A percentile compares a stretch with the other conserved stretches of the same genome.
phyloP scores from a whole-genome alignment of 2,797 vertebrate species.

The Trachurus trachurus region DNA sequence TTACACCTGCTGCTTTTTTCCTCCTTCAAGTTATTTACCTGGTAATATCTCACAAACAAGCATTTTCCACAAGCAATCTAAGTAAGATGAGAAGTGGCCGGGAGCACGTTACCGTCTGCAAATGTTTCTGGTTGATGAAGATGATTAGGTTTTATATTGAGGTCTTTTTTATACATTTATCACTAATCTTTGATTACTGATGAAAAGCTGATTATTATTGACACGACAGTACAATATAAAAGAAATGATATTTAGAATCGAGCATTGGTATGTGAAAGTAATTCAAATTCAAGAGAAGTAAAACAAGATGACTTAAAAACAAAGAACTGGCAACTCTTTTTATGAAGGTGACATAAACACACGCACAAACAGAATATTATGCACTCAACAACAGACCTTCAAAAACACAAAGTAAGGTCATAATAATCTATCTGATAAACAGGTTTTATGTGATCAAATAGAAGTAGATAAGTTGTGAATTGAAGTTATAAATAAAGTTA shows the following conservation, averaged over 20 bases:
- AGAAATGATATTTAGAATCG: background rate
- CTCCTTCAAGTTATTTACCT: conserved; percentile 30
- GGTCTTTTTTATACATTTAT: background rate
- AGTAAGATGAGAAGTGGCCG: background rate
- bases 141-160: background rate
- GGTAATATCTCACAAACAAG: background rate
- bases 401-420: background rate
- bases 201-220: background rate
- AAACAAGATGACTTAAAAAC: background rate
- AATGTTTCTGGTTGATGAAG: background rate
- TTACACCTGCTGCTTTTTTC: conserved; percentile 21
- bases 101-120: background rate
- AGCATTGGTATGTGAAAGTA: background rate
- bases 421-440: background rate
- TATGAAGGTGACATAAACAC: background rate
- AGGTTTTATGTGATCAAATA: too few relatives aligned
- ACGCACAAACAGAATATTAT: background rate
- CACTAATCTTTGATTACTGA: background rate
- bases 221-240: background rate
- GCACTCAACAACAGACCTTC: background rate
- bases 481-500: background rate
- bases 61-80: background rate
- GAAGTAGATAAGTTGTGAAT: background rate
- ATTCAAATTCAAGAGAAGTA: background rate
- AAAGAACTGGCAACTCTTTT: background rate